Conservation (phyloP, 2,797 vertebrate species). For the Percopsis omiscomaycus region DNA sequence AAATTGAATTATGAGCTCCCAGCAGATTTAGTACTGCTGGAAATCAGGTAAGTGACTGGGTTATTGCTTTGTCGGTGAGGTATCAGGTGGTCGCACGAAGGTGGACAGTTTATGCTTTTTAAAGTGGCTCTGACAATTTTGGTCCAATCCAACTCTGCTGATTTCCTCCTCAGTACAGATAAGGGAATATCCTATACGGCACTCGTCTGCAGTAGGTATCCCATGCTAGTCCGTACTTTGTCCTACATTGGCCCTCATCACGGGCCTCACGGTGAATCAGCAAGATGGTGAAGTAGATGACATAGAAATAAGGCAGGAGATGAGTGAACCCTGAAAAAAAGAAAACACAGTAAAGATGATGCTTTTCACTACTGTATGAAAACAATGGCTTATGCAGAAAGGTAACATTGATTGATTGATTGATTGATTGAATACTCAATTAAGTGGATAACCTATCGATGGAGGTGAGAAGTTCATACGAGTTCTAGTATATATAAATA, state of each 20-base stretch:
- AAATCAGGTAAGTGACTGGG: constrained; percentile 9
- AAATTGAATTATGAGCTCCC: constrained; percentile 9
- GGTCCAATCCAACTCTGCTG: constrained; percentile 10
- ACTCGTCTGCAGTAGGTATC: constrained; percentile 84
- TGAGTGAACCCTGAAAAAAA: constrained; percentile 79
- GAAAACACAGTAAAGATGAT: not conserved
- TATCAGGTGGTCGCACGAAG: not conserved
- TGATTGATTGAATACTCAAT: no score
- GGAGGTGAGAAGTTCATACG: no score
- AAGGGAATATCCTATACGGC: constrained; percentile 89
- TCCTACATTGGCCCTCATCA: constrained; percentile 85
- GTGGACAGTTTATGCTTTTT: not conserved
- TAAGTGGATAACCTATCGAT: no score
- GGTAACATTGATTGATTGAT: no score
- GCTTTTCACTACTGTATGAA: no score
- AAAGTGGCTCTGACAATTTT: constrained; percentile 9
- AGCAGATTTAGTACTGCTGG: constrained; percentile 16
- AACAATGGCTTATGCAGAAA: no score
- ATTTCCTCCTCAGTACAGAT: constrained; percentile 79
- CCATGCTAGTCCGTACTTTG: constrained; percentile 88
- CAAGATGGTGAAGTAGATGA: constrained; percentile 83
- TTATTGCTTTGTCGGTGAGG: constrained; percentile 28
- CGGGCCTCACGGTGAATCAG: constrained; percentile 87
- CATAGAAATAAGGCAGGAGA: constrained; percentile 88
- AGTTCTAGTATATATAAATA: no score